Evolutionary conservation across 1,140 invertebrate genomes (phyloP), one percentile per base, ranked within the genome.

Genomic region (Megalopta genalis): DNA sequence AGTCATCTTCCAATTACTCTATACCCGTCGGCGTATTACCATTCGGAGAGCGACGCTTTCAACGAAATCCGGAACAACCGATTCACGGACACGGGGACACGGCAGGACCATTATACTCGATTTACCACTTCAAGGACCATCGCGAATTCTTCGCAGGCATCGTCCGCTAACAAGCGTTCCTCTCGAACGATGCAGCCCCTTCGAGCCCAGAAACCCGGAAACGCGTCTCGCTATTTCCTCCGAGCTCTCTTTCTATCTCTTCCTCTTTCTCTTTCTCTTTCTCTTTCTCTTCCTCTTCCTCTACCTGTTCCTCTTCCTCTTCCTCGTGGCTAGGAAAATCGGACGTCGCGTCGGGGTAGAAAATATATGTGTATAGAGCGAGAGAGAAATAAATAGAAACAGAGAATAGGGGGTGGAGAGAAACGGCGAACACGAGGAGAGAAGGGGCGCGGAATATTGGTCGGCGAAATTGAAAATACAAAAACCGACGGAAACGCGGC

Each of bases 361-460:
- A n/a, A 25, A 37, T 32, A 52, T 52, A 62, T 52, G 21, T 1
- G 18, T 18, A 57, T 18, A 27, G 18, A 59, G 39, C 25, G 16
- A 37, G 14, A 21, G n/a, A 16, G 12, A 49, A 59, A 52, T 16
- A n/a, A 23, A 18, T 2, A 0, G 18, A 7, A 18, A 32, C 21
- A 6, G 27, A n/a, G n/a, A n/a, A n/a, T n/a, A n/a, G n/a, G n/a
- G n/a, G n/a, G n/a, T n/a, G 2, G 63, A 0, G 39, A 10, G n/a
- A 23, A 46, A 23, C 46, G 27, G n/a, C 16, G 59, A 7, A 37
- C 16, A 10, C 6, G 59, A 21, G 54, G 8, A 23, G n/a, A 39
- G 62, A 27, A 23, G 21, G 39, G 37, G 37, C 9, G 65, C 39
- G 4, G 57, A 72, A 77, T 63, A 77, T 77, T 77, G 49, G 49